Evolutionary conservation across 1,140 invertebrate genomes (phyloP), one percentile per base, ranked within the genome.

Genomic region (Anoplophora glabripennis): DNA sequence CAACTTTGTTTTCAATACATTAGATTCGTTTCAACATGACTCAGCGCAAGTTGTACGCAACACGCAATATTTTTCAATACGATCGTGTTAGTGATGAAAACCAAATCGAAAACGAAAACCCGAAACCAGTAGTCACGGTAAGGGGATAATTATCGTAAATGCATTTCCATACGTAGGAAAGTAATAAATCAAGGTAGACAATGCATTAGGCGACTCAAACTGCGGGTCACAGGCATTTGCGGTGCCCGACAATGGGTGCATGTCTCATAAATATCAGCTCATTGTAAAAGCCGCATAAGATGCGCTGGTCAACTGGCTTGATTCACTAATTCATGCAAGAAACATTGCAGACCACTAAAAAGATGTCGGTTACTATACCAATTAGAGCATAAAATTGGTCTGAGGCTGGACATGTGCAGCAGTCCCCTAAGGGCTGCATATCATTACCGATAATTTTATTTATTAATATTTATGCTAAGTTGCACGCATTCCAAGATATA

Each of bases 221-320:
- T 48, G 46, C 46, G 46, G 15, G 33, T 35, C 46, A 48, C 46
- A 35, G 17, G 28, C 46, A 48, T 48, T 48, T 48, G 46, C 15
- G 46, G 46, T 48, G 12, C n/a, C 36, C 17, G 33, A 48, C 46
- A 48, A 48, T 48, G 10, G 46, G 15, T 48, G 46, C 46, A 48
- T 33, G 46, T 48, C 46, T 48, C 46, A 48, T 48, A 48, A 48
- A 48, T 48, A 48, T 48, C 33, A 48, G 36, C 21, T 15, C 21
- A 21, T 48, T 48, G 46, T 48, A 48, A 35, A 28, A 5, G 5
- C 21, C 21, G 21, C 21, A 28, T 35, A 48, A 48, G 46, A 48
- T 33, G 46, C 46, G 11, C 12, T 33, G 46, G 46, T 48, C 46
- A 48, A 48, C 46, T 35, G 46, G 46, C 21, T 48, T 35, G 46